Evolutionary conservation across 2,888 invertebrate genomes (phyloP).

Genomic region (Uropetala carovei): DNA sequence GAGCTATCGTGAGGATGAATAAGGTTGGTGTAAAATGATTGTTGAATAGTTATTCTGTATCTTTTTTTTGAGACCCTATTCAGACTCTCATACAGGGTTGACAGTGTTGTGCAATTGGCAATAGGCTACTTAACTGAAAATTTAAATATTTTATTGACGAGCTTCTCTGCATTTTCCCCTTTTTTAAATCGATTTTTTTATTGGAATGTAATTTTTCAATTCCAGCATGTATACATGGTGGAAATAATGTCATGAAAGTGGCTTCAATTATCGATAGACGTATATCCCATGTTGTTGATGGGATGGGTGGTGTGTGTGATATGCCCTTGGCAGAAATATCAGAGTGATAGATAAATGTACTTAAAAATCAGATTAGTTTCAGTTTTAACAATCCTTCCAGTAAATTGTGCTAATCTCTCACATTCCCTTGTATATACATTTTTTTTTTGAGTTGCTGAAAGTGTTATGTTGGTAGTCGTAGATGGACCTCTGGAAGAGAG

Average conservation of each 20-base stretch:
- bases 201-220: constrained; percentile 26
- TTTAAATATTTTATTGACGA: background rate
- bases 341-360: constrained; percentile 53
- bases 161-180: constrained; percentile 9
- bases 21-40: background rate
- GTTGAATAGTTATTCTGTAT: background rate
- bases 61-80: background rate
- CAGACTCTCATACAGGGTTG: background rate
- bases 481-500: constrained; percentile 36
- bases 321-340: constrained; percentile 32
- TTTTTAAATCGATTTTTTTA: constrained; percentile 2
- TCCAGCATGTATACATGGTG: background rate
- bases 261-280: background rate
- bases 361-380: constrained; percentile 37
- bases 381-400: constrained; percentile 37
- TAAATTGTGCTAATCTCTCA: constrained; percentile 51
- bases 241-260: background rate
- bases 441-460: constrained; percentile 39
- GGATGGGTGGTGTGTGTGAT: constrained; percentile 36
- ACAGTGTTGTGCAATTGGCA: constrained; percentile 50
- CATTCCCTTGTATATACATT: constrained; percentile 59
- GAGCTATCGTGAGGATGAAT: background rate
- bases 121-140: constrained; percentile 20
- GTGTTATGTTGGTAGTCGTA: constrained; percentile 18
- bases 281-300: background rate